Evolutionary conservation across 92 coral and sea anemone species (phyloP).

Genomic region (Plumapathes pennacea): DNA sequence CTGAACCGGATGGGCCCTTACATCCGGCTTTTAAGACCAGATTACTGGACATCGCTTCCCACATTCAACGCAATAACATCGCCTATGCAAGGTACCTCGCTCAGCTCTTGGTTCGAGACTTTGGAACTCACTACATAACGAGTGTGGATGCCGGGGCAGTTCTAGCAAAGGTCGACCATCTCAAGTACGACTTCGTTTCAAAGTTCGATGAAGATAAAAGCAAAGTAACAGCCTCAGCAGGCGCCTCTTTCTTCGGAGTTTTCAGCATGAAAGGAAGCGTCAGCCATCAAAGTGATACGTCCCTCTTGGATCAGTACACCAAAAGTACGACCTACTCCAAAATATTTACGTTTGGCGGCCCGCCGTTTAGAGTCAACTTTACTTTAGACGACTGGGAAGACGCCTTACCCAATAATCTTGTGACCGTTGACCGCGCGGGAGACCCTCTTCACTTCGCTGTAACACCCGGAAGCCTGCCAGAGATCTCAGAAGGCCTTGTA

Average conservation of each 20-base stretch:
- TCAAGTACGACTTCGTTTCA: constrained; percentile 44
- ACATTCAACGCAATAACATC: constrained; percentile 81
- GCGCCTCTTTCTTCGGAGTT: constrained; percentile 78
- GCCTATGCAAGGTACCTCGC: constrained; percentile 81
- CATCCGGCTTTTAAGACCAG: constrained; percentile 83
- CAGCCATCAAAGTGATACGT: constrained; percentile 38
- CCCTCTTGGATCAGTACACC: constrained; percentile 57
- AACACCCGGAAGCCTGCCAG: constrained; percentile 72
- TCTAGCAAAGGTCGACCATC: constrained; percentile 78
- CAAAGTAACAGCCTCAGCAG: constrained; percentile 78
- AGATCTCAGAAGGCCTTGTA: constrained; percentile 56
- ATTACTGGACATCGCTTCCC: constrained; percentile 83
- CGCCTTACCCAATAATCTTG: constrained; percentile 56
- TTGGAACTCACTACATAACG: constrained; percentile 85
- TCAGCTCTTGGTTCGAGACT: constrained; percentile 82
- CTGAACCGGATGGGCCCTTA: constrained; percentile 71
- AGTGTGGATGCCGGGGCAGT: constrained; percentile 89
- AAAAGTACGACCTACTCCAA: constrained; percentile 61
- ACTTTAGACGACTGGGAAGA: constrained; percentile 83
- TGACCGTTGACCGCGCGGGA: constrained; percentile 78
- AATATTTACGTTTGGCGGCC: constrained; percentile 76
- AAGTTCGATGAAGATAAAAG: constrained; percentile 46
- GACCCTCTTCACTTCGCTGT: constrained; percentile 78
- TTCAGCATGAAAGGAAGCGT: constrained; percentile 57
- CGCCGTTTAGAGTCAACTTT: constrained; percentile 72